Percentiles rank a stretch among this genome's conserved stretches.
These are phyloP conservation scores for Agonopterix subpropinquella DNA, from an alignment of 2,888 invertebrate species.

Conservation along the genomic window DNA sequence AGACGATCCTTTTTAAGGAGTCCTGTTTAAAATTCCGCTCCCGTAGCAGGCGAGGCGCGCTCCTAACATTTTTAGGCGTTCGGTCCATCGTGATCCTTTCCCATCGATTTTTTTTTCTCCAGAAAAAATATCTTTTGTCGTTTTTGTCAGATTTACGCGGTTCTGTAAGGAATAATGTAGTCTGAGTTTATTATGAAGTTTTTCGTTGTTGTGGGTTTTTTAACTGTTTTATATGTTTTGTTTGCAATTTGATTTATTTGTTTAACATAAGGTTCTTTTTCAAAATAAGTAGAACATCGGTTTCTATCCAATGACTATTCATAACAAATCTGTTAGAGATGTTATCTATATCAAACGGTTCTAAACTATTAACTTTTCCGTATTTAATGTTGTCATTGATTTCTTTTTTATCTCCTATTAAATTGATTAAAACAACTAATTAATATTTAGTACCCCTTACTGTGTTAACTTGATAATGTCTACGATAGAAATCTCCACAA, in stretches of 20 bases:
- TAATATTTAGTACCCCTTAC: neutral
- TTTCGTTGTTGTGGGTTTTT: neutral
- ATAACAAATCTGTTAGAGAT: too few species aligned
- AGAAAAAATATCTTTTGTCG: conserved; percentile 11
- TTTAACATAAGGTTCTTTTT: too few species aligned
- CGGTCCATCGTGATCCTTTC: conserved; percentile 44
- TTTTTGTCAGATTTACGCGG: conserved; percentile 9
- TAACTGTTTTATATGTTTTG: neutral
- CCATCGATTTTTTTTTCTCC: conserved; percentile 43
- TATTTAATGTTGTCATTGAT: too few species aligned
- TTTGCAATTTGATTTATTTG: too few species aligned
- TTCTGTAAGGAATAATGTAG: neutral
- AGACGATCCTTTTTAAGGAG: conserved; percentile 50
- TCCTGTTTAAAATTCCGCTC: conserved; percentile 66
- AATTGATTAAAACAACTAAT: neutral
- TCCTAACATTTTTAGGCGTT: conserved; percentile 66
- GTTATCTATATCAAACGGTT: too few species aligned
- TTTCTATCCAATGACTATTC: too few species aligned
- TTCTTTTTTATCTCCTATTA: too few species aligned
- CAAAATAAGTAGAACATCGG: too few species aligned
- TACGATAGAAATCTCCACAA: neutral
- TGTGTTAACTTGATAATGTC: neutral
- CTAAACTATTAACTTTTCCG: too few species aligned
- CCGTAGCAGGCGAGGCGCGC: conserved; percentile 49
- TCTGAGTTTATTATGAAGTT: neutral